Evolutionary conservation across 2,113 vertebrate genomes (phyloP).

Genomic region (Albula goreensis): DNA sequence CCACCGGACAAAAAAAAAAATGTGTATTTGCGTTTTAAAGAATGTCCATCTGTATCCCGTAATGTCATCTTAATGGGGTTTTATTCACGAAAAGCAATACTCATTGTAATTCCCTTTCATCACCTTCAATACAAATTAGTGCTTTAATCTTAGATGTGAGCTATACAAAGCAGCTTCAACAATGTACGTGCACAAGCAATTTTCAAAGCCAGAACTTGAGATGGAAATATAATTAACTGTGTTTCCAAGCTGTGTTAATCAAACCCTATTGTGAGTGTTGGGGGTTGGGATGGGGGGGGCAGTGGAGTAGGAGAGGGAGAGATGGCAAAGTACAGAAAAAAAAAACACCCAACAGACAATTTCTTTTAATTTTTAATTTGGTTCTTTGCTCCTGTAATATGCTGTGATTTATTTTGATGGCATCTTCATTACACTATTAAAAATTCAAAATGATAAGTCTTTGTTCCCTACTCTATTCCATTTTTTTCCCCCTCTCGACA

Average conservation of each 20-base stretch:
- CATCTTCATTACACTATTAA: constrained; percentile 57
- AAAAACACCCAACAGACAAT: constrained; percentile 25
- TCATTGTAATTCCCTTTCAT: background rate
- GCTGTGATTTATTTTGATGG: constrained; percentile 67
- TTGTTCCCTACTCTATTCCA: constrained; percentile 41
- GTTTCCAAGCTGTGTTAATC: constrained; percentile 56
- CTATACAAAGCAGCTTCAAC: background rate
- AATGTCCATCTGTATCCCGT: background rate
- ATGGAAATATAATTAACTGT: constrained; percentile 22
- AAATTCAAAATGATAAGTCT: constrained; percentile 51
- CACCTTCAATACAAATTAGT: background rate
- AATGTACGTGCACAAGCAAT: background rate
- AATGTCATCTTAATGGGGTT: background rate
- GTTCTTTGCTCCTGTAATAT: constrained; percentile 46
- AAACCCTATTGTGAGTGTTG: constrained; percentile 50
- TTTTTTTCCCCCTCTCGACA: background rate
- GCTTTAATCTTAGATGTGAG: background rate
- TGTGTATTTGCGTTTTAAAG: background rate
- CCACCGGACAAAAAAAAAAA: background rate
- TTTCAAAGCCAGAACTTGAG: background rate
- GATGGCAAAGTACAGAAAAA: background rate
- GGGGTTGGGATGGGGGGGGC: constrained; percentile 47
- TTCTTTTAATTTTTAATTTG: constrained; percentile 37
- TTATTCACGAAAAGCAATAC: background rate
- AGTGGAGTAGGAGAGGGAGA: background rate